Percentiles rank a stretch among this genome's conserved stretches.
These are phyloP conservation scores for Emys orbicularis DNA, from an alignment of 2,797 vertebrate species.

Conservation along the genomic window DNA sequence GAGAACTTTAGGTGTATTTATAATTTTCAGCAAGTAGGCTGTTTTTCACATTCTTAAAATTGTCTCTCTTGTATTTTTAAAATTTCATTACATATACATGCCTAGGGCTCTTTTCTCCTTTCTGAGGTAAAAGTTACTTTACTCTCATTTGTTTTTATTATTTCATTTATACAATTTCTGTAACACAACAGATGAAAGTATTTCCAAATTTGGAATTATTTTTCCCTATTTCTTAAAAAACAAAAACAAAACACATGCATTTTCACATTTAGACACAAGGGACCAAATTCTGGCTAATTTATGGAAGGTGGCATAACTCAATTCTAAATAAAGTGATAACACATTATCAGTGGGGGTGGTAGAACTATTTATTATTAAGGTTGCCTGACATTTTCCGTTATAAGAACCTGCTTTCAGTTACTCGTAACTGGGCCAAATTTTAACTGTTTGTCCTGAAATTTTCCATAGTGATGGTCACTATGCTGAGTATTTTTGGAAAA, in stretches of 20 bases:
- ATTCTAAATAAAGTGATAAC: neutral
- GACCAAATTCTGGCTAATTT: neutral
- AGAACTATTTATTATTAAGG: neutral
- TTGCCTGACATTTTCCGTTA: neutral
- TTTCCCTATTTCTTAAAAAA: neutral
- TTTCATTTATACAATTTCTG: neutral
- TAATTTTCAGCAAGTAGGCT: neutral
- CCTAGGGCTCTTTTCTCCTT: neutral
- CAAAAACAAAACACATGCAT: neutral
- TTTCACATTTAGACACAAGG: neutral
- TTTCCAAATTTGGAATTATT: neutral
- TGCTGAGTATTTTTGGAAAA: neutral
- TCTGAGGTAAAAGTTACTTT: neutral
- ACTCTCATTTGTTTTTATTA: neutral
- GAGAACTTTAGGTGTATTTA: neutral
- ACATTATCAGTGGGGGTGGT: neutral
- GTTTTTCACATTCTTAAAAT: neutral
- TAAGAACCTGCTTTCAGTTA: neutral
- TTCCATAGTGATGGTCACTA: neutral
- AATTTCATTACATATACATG: neutral
- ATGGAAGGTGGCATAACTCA: neutral
- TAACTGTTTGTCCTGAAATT: neutral
- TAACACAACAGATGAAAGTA: neutral
- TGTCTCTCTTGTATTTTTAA: neutral
- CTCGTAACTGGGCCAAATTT: neutral